Base-by-base conservation (phyloP, 2,797 vertebrate species). In the Selene dorsalis region DNA sequence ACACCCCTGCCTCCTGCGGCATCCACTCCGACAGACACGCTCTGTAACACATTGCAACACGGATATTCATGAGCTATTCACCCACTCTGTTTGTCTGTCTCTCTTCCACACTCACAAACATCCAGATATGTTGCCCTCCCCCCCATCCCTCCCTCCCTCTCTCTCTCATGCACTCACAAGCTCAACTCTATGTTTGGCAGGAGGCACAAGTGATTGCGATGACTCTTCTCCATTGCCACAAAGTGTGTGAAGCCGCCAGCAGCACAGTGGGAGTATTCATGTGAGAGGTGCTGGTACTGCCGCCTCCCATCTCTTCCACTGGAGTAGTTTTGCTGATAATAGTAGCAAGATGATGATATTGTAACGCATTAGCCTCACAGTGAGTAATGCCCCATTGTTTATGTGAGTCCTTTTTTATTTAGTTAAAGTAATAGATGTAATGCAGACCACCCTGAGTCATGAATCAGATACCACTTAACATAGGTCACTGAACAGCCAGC, bases 11-110 rank as follows among this genome's bases (percentile, higher is more conserved):
- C 53, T 50, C 57, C 26, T 24, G 70, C 39, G 26, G 20, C 75
- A 47, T 73, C 68, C 17, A 6, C 79, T 72, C 65, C 32, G 58
- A 84, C 82, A 88, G 84, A 84, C 78, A 62, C 47, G 67, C 74
- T 57, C 50, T 69, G 65, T 79, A 83, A 69, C 77, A 80, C 82
- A 79, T 84, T 87, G 32, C 32, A 35, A 35, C 32, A 78, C 81
- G 82, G 74, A 85, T 91, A 91, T 89, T 91, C 84, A 89, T 64
- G 81, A 85, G 77, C 64, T 35, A 3, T 73, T 86, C 87, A 67
- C 56, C 85, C 22, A 13, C 83, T 84, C 77, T 47, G 84, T 84
- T 85, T 82, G 83, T 73, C 79, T 79, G 73, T 80, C 59, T 80
- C 64, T 48, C 60, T 41, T 66, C 45, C 71, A 73, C 35, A 57